A percentile compares a stretch with the other conserved stretches of the same genome.
These are phyloP conservation scores for Anoplius nigerrimus DNA, from an alignment of 2,888 invertebrate species.

Conservation along the genomic window DNA sequence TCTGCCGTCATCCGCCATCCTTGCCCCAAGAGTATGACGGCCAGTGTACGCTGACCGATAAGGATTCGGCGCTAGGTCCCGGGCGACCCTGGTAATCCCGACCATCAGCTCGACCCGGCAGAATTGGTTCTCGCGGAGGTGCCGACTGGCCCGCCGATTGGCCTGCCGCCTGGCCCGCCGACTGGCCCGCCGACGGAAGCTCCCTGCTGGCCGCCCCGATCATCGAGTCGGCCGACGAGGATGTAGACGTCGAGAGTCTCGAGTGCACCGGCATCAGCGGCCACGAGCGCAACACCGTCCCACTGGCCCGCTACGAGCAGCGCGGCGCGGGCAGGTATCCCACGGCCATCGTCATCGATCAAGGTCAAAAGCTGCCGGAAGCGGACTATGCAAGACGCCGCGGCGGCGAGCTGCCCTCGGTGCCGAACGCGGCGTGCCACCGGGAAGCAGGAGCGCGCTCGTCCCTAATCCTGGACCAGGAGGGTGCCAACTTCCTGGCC, in stretches of 20 bases:
- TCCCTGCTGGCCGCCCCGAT: background rate
- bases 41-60: too few species aligned
- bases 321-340: too few species aligned
- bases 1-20: too few species aligned
- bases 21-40: too few species aligned
- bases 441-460: slow-evolving; percentile 25
- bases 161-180: slow-evolving; percentile 5
- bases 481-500: slow-evolving; percentile 36
- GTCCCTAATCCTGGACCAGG: slow-evolving; percentile 49
- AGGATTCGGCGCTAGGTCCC: too few species aligned
- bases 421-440: slow-evolving; percentile 41
- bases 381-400: slow-evolving; percentile 43
- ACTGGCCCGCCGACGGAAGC: slow-evolving; percentile 45
- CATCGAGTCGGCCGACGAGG: slow-evolving; percentile 25
- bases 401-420: slow-evolving; percentile 19
- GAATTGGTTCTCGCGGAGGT: slow-evolving; percentile 45
- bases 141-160: slow-evolving; percentile 48
- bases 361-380: slow-evolving; percentile 10
- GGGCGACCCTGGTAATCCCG: too few species aligned
- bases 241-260: slow-evolving; percentile 48
- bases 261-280: slow-evolving; percentile 18
- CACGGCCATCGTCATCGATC: slow-evolving; percentile 13
- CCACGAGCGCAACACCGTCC: background rate
- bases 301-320: background rate
- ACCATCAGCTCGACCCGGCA: slow-evolving; percentile 5